Conservation (phyloP, 2,113 vertebrate genomes). For the Tricholaema leucomelas region DNA sequence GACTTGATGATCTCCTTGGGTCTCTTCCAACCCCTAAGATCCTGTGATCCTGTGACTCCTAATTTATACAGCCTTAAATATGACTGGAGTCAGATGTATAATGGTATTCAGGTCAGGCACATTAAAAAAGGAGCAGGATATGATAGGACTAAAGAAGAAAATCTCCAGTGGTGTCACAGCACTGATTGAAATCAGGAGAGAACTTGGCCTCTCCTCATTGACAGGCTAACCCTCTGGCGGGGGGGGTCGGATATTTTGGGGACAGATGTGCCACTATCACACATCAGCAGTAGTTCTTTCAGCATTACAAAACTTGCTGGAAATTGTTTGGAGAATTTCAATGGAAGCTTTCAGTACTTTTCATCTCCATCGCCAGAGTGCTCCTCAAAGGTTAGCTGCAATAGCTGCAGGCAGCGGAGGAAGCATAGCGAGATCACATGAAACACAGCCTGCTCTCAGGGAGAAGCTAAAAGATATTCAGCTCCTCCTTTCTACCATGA, state of each 20-base stretch:
- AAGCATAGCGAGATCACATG: slow-evolving; percentile 19
- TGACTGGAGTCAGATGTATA: fast-evolving
- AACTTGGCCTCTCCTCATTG: background rate
- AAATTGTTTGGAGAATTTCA: slow-evolving; percentile 49
- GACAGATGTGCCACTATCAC: background rate
- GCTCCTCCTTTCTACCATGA: background rate
- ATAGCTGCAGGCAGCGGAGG: slow-evolving; percentile 37
- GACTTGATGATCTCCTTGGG: too few species aligned
- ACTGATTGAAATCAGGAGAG: background rate
- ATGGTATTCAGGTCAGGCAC: background rate
- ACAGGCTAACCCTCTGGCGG: background rate
- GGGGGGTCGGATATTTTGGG: background rate
- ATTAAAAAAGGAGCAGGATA: background rate
- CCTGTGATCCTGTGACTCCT: too few species aligned
- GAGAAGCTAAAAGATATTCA: background rate
- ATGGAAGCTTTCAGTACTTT: slow-evolving; percentile 41
- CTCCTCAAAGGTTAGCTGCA: slow-evolving; percentile 49
- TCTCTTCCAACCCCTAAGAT: too few species aligned
- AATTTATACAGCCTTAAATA: background rate
- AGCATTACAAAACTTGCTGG: slow-evolving; percentile 31
- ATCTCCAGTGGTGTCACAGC: background rate
- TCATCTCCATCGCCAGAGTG: slow-evolving; percentile 18
- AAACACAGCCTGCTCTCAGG: background rate
- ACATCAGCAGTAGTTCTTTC: background rate
- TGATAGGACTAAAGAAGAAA: background rate